Base-by-base conservation (phyloP, 2,888 invertebrate species). In the Hoplodrina blanda region DNA sequence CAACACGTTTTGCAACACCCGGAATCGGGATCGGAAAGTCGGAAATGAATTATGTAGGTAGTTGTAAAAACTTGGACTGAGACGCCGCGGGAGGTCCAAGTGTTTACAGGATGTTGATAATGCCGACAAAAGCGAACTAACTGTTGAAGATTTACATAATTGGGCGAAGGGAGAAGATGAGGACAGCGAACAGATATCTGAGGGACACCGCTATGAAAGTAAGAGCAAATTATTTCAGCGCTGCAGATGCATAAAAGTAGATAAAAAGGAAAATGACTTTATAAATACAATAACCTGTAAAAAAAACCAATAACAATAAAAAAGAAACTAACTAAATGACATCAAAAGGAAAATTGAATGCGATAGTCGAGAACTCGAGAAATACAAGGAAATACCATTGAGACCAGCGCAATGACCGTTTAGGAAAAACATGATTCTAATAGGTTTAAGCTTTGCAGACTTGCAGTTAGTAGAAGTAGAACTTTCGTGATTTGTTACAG, bases 81-180 rank as follows among this genome's bases (percentile, higher is more conserved):
- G 17, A 56, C 76, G 17, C 44, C 13, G 56, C 17, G 56, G 68
- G 55, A 67, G 68, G 55, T 75, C 76, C 33, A 76, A 75, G 49
- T 56, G 55, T 44, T 71, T 44, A 56, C 50, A 66, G 68, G 50
- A 67, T 56, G 67, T 75, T 65, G 41, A 75, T 76, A 13, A n/a
- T 25, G n/a, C 55, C 20, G 25, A 66, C 33, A 49, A 19, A 64
- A 30, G 41, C 6, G 10, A 76, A 19, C 20, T 19, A 50, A n/a
- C 33, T 67, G 52, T 71, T 76, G 17, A 68, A 33, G 19, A 56
- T 50, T 20, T 30, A 20, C 20, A 13, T 33, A 20, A 19, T 76
- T 54, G 15, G 13, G 25, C 33, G 19, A 55, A 76, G 13, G 33
- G 67, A 65, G 15, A 19, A 44, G 41, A 44, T 46, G 46, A 41